Percentiles rank a stretch among this genome's conserved stretches.
phyloP scores from a whole-genome alignment of 2,797 vertebrate species.

The Halcyon badia region DNA sequence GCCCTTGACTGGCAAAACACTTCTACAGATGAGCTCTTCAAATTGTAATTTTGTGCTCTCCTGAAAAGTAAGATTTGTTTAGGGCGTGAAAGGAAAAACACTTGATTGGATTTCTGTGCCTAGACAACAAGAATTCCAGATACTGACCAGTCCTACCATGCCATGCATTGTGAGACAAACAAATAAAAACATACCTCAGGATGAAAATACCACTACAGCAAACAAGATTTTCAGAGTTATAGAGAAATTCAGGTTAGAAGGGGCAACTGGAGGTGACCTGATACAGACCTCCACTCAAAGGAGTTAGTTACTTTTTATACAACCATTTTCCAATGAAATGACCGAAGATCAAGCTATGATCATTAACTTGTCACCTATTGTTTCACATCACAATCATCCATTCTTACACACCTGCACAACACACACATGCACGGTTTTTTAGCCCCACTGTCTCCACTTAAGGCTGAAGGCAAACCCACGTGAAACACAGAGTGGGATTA shows the following conservation, averaged over 20 bases:
- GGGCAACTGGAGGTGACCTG: background rate
- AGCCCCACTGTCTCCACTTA: background rate
- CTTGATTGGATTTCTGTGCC: background rate
- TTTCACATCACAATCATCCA: background rate
- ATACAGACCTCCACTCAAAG: background rate
- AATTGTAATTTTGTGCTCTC: constrained; percentile 9
- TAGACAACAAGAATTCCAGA: background rate
- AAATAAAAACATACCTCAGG: constrained; percentile 20
- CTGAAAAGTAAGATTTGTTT: constrained; percentile 28
- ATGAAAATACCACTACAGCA: background rate
- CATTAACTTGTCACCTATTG: background rate
- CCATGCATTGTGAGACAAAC: background rate
- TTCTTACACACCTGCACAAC: background rate
- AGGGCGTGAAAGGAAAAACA: background rate
- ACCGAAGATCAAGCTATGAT: background rate
- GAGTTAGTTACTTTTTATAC: background rate
- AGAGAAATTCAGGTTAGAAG: background rate
- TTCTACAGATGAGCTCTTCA: constrained; percentile 29
- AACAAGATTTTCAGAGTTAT: background rate
- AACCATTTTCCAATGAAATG: background rate
- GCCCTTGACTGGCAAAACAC: constrained; percentile 1
- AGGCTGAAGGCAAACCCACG: too few relatives aligned
- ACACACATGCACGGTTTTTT: background rate
- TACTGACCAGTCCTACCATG: background rate
- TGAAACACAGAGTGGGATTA: too few relatives aligned